Base-by-base conservation (phyloP, 1,140 invertebrate species). In the Drosophila willistoni region DNA sequence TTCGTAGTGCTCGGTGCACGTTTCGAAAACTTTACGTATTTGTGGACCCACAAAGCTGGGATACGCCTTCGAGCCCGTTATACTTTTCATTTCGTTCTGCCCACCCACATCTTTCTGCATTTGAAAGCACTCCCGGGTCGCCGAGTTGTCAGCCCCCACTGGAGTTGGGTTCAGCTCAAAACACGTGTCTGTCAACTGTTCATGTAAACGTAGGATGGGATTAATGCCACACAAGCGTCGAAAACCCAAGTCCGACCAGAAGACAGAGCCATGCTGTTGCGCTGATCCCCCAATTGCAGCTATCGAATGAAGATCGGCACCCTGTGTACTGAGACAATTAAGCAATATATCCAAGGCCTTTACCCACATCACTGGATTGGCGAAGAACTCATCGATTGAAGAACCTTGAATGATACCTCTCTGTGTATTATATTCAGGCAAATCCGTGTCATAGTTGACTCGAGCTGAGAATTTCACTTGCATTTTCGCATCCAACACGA, bases 221-320 rank as follows among this genome's bases (percentile, higher is more conserved):
- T 96, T 93, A 17, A 98, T 93, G 47, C 93, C 94, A 65, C 92
- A 92, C 1, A 99, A 93, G 0, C 94, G 93, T 29, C 94, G 85
- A 57, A 94, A 93, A 10, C 96, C 95, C 12, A 95, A 95, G 69
- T 94, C 95, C 68, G 95, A 94, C 98, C 98, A 99, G 93, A 97
- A 99, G 7, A 99, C 96, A 66, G 97, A 97, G 1, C 98, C 98
- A 92, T 99, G 97, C 96, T 99, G 98, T 96, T 98, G 98, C 0
- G 95, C 97, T 68, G 96, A 95, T 5, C 98, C 98, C n/a, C 96
- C 97, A 64, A 99, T 92, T 10, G 96, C 95, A 1, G 93, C 94
- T 17, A 99, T 95, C 81, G 94, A 94, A 22, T 94, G 94, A 85
- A 99, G 96, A 91, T 98, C 96, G 12, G 97, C 95, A 2, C 96